Conservation (phyloP, 2,797 vertebrate genomes). For the Ctenopoma kingsleyae region DNA sequence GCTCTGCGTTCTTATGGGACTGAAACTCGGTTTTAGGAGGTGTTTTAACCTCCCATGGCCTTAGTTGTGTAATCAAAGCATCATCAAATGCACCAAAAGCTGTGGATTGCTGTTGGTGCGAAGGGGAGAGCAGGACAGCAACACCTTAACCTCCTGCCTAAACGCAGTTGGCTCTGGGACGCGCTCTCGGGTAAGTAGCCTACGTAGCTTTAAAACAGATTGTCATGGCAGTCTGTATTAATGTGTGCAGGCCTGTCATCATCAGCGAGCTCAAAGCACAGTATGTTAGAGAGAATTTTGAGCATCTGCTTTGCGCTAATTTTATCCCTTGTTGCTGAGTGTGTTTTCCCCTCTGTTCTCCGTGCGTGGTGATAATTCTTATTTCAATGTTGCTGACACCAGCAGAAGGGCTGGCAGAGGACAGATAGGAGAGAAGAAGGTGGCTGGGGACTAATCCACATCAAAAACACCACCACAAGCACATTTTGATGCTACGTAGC, state of each 20-base stretch:
- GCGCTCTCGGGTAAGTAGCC: conserved; percentile 83
- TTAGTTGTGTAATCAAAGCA: conserved; percentile 76
- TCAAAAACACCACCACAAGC: conserved; percentile 52
- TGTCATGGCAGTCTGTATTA: conserved; percentile 74
- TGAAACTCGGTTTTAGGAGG: conserved; percentile 72
- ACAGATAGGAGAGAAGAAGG: conserved; percentile 60
- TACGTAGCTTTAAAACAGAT: conserved; percentile 79
- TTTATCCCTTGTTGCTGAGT: conserved; percentile 80
- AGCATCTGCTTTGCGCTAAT: conserved; percentile 81
- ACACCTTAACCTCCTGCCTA: conserved; percentile 71
- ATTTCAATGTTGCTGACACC: conserved; percentile 80
- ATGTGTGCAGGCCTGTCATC: conserved; percentile 77
- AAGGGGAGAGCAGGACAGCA: conserved; percentile 66
- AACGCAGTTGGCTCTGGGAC: conserved; percentile 82
- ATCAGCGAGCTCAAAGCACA: conserved; percentile 51
- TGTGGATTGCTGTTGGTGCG: conserved; percentile 55
- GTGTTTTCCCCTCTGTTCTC: conserved; percentile 43
- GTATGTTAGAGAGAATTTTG: conserved; percentile 42
- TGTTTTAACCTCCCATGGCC: conserved; percentile 69
- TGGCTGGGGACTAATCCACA: conserved; percentile 59
- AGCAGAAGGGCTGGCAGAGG: conserved; percentile 77
- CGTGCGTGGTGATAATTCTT: conserved; percentile 72
- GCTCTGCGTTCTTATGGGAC: conserved; percentile 67
- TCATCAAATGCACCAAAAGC: conserved; percentile 70
- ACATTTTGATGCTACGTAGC: conserved; percentile 60